Base-by-base conservation (phyloP, 2,797 vertebrate species). In the Sitta carolinensis region DNA sequence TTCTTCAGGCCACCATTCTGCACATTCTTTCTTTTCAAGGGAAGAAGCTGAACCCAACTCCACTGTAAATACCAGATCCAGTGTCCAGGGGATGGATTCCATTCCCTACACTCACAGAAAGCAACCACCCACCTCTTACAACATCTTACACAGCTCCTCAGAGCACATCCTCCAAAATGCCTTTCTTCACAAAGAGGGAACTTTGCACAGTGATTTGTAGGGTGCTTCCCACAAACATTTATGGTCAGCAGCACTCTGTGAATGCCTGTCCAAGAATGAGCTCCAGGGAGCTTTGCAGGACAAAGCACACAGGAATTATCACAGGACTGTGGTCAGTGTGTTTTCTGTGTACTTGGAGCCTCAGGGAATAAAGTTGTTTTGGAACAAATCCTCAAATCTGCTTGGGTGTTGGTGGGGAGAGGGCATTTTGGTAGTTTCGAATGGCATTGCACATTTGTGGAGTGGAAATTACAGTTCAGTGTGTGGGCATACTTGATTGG, bases 401-500 rank as follows among this genome's bases (percentile, higher is more conserved):
- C 75, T 57, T 15, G 59, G 34, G 12, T 88, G 58, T 80, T 91
- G 81, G 77, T 87, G 84, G 38, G 54, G 64, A 74, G 93, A 93
- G 76, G 87, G 85, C 77, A 89, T 74, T 89, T 89, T 76, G 91
- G 87, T 87, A 63, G 74, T 87, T 94, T 92, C 23, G 9, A 82
- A 69, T 84, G 85, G 88, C 66, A 50, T 87, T 91, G 42, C 75
- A 83, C 90, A 61, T 96, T 94, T 70, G 50, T 84, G 77, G 93
- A 96, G 85, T 97, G 90, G 94, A 97, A 97, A 97, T 96, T 97
- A 96, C 96, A 97, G 97, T 97, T 97, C 97, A 98, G 80, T 13
- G 62, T 80, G 70, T 97, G 97, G 96, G 97, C 97, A 97, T 95
- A 96, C 96, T 97, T 97, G 97, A 90, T 93, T 96, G 98, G 97